Conservation (phyloP, 2,797 vertebrate species). For the Hozukius guyotensis region DNA sequence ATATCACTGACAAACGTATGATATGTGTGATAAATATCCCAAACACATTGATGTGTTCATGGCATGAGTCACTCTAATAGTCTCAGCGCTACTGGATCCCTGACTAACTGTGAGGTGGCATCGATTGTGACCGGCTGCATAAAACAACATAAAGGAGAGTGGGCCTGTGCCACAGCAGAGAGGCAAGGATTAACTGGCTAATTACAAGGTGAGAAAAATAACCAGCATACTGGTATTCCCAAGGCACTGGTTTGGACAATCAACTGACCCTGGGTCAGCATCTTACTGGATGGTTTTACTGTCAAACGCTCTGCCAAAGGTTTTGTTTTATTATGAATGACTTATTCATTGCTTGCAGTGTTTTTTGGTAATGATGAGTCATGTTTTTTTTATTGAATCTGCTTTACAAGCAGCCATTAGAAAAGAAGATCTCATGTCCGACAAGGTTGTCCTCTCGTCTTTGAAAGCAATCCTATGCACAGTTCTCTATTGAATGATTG, state of each 20-base stretch:
- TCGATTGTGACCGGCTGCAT: constrained; percentile 2
- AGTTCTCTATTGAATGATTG: background rate
- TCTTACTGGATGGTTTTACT: constrained; percentile 4
- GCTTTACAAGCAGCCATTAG: constrained; percentile 1
- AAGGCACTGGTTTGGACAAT: constrained; percentile 10
- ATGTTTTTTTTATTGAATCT: constrained; percentile 18
- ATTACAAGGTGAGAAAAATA: constrained; percentile 13
- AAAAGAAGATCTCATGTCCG: constrained; percentile 19
- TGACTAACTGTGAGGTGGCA: background rate
- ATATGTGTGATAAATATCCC: background rate
- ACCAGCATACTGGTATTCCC: background rate
- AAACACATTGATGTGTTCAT: background rate
- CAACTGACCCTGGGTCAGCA: constrained; percentile 14
- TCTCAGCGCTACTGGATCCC: background rate
- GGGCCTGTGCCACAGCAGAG: background rate
- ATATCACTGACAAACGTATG: background rate
- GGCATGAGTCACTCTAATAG: background rate
- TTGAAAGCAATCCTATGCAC: background rate
- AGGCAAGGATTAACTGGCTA: constrained; percentile 9
- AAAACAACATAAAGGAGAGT: constrained; percentile 1
- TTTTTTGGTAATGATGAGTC: constrained; percentile 27
- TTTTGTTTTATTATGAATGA: constrained; percentile 14
- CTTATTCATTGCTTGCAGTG: constrained; percentile 8
- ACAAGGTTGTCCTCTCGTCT: constrained; percentile 8
- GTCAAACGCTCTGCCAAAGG: background rate